These are phyloP conservation scores for Drosophila biarmipes DNA, from an alignment of 1,140 invertebrate species.

Conservation along the genomic window DNA sequence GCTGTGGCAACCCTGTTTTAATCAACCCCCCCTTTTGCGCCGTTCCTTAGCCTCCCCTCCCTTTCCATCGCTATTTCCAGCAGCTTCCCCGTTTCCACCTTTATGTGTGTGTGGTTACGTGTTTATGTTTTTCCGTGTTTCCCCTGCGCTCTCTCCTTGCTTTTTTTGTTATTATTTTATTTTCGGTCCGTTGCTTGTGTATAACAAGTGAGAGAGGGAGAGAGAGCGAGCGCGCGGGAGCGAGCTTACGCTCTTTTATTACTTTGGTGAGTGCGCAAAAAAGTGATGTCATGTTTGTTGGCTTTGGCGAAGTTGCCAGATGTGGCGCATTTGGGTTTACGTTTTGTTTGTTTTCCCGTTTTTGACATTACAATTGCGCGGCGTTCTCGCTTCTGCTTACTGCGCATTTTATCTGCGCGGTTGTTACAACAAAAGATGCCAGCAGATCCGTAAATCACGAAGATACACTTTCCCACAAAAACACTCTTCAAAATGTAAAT, in stretches of 20 bases:
- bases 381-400: conserved; percentile 17
- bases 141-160: conserved; percentile 33
- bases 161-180: conserved; percentile 76
- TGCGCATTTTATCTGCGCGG: conserved; percentile 38
- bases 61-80: conserved; percentile 52
- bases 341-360: conserved; percentile 65
- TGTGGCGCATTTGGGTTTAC: conserved; percentile 42
- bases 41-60: conserved; percentile 1
- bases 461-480: background rate
- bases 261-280: conserved; percentile 81
- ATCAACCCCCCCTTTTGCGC: conserved; percentile 15
- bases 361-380: conserved; percentile 28
- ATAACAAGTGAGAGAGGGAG: conserved; percentile 39
- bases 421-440: conserved; percentile 39
- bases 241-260: conserved; percentile 33
- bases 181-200: conserved; percentile 60
- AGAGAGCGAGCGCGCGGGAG: conserved; percentile 2
- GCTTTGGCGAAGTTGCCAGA: conserved; percentile 72
- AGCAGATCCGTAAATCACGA: conserved; percentile 29
- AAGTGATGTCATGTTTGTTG: conserved; percentile 82
- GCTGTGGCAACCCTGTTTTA: conserved; percentile 40
- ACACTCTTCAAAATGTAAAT: background rate
- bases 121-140: conserved; percentile 78
- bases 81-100: conserved; percentile 72
- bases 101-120: conserved; percentile 68